Percentiles rank a stretch among this genome's conserved stretches.
phyloP scores from a whole-genome alignment of 2,797 vertebrate genomes.

The Bufotes viridis region DNA sequence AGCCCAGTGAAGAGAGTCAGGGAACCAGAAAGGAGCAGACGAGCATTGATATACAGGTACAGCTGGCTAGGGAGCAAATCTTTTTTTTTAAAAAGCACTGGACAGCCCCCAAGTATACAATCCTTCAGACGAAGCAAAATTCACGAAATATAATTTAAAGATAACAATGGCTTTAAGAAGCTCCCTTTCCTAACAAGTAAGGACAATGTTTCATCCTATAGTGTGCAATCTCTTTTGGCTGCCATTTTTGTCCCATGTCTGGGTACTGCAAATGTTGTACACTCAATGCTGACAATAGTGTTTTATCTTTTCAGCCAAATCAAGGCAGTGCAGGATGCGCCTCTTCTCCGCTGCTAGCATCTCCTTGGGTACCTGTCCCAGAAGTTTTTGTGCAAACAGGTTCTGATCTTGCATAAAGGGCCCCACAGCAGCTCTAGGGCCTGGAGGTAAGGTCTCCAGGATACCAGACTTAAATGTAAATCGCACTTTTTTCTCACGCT shows the following conservation, averaged over 20 bases:
- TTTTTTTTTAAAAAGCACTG: too few species aligned
- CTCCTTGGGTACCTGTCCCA: constrained; percentile 76
- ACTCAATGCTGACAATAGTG: constrained; percentile 71
- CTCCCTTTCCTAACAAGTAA: neutral
- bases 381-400: constrained; percentile 85
- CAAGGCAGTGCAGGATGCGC: constrained; percentile 84
- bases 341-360: constrained; percentile 79
- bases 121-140: too few species aligned
- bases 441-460: constrained; percentile 81
- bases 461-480: constrained; percentile 83
- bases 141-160: too few species aligned
- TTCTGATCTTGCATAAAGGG: constrained; percentile 93
- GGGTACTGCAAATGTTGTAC: neutral
- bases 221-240: neutral
- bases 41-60: too few species aligned
- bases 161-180: neutral
- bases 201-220: neutral
- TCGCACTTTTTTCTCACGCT: constrained; percentile 82
- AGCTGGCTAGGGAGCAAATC: too few species aligned
- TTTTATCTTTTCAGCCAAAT: constrained; percentile 82
- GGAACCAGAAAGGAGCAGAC: too few species aligned
- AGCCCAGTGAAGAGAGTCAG: too few species aligned
- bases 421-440: constrained; percentile 75
- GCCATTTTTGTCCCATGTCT: neutral
- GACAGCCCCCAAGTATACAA: too few species aligned